Conservation (phyloP, 2,113 vertebrate species). For the Ptyas mucosa region DNA sequence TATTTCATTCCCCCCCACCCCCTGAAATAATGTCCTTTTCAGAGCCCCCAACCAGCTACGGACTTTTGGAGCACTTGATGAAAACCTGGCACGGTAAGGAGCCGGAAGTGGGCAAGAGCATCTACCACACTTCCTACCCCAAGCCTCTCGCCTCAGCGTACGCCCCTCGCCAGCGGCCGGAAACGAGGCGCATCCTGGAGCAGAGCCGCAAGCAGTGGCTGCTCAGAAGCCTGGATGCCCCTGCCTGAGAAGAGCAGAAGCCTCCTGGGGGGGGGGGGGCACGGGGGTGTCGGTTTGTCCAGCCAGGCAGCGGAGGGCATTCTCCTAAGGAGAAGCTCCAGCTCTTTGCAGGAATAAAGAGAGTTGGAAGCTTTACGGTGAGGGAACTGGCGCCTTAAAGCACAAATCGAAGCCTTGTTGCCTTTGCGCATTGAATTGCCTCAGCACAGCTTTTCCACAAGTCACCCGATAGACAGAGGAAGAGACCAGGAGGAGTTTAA, state of each 20-base stretch:
- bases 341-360: neutral
- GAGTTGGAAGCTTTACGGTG: neutral
- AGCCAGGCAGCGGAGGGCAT: too few species aligned
- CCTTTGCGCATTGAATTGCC: too few species aligned
- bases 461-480: neutral
- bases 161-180: slow-evolving; percentile 11
- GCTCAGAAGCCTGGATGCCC: neutral
- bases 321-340: too few species aligned
- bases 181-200: rapidly evolving
- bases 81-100: slow-evolving; percentile 31
- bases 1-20: neutral
- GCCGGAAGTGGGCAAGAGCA: neutral
- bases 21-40: slow-evolving; percentile 13
- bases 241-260: neutral
- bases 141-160: neutral
- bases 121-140: slow-evolving; percentile 53
- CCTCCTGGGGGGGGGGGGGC: too few species aligned
- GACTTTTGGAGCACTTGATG: slow-evolving; percentile 60
- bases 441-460: neutral
- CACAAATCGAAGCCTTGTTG: neutral
- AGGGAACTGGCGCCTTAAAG: too few species aligned
- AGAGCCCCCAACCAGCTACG: slow-evolving; percentile 76
- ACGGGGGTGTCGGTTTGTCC: too few species aligned
- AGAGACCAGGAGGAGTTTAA: neutral
- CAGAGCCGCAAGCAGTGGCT: neutral